phyloP scores from a whole-genome alignment of 2,797 vertebrate species.

The Coendou prehensilis region DNA sequence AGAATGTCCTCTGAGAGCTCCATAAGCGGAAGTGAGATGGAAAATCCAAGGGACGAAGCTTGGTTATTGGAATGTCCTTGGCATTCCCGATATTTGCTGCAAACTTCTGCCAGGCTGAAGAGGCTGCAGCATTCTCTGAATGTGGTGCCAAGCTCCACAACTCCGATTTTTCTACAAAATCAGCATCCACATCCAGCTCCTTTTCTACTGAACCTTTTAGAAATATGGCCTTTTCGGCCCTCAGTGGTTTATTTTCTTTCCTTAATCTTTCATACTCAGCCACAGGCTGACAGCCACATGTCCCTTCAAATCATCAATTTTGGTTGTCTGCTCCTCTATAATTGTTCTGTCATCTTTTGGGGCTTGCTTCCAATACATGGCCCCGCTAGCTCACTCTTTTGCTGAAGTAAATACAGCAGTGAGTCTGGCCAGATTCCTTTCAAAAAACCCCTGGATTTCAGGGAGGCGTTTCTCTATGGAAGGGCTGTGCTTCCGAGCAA shows the following conservation, averaged over 20 bases:
- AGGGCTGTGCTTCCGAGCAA: slow-evolving; percentile 86
- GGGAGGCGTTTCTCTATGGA: slow-evolving; percentile 86
- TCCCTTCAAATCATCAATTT: slow-evolving; percentile 93
- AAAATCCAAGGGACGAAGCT: slow-evolving; percentile 92
- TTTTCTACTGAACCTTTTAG: not conserved
- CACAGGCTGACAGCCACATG: slow-evolving; percentile 94
- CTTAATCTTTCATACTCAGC: slow-evolving; percentile 94
- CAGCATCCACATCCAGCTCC: not conserved
- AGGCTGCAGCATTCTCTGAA: no score
- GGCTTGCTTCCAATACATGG: slow-evolving; percentile 91
- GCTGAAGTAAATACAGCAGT: slow-evolving; percentile 96
- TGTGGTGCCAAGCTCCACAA: not conserved
- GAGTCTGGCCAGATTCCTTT: slow-evolving; percentile 92
- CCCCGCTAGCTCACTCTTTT: slow-evolving; percentile 90
- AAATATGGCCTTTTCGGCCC: not conserved
- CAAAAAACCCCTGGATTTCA: slow-evolving; percentile 87
- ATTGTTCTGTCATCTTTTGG: not conserved
- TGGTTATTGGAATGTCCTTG: no score
- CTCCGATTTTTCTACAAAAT: not conserved
- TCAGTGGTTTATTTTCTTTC: slow-evolving; percentile 90
- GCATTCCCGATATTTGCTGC: no score
- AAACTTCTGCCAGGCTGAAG: no score
- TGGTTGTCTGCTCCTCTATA: slow-evolving; percentile 97
- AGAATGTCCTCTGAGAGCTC: slow-evolving; percentile 96
- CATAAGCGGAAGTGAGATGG: slow-evolving; percentile 94